Conservation (phyloP, 2,797 vertebrate species). For the Danio kyathit region DNA sequence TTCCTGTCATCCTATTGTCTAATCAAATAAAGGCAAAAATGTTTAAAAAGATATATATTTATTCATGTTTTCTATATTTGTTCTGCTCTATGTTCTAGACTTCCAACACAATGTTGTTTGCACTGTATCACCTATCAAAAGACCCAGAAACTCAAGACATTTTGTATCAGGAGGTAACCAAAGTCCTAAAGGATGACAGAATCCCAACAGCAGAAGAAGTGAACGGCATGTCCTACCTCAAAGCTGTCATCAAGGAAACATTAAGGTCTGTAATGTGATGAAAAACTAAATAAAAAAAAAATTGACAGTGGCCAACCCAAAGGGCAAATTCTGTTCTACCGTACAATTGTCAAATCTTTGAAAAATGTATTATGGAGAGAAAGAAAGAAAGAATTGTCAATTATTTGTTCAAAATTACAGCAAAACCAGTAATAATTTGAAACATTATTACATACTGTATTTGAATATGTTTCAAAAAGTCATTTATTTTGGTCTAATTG, state of each 20-base stretch:
- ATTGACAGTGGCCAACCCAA: background rate
- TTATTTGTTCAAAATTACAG: too few relatives aligned
- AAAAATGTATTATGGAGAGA: background rate
- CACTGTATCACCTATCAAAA: constrained; percentile 77
- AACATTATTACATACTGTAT: too few relatives aligned
- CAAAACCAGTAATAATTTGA: too few relatives aligned
- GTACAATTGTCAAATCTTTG: background rate
- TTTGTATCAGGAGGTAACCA: constrained; percentile 76
- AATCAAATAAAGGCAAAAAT: too few relatives aligned
- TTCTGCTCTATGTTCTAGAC: constrained; percentile 69
- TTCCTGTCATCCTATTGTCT: too few relatives aligned
- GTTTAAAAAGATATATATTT: too few relatives aligned
- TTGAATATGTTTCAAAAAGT: too few relatives aligned
- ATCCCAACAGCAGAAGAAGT: constrained; percentile 74
- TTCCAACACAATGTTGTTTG: constrained; percentile 82
- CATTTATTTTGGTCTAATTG: too few relatives aligned
- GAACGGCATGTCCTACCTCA: constrained; percentile 75
- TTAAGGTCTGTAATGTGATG: constrained; percentile 72
- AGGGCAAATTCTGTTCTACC: too few relatives aligned
- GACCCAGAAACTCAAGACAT: constrained; percentile 72
- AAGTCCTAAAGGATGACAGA: constrained; percentile 50
- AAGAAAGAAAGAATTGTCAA: too few relatives aligned
- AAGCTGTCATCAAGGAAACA: constrained; percentile 79
- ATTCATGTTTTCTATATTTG: background rate
- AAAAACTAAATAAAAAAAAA: background rate